These are phyloP conservation scores for Neotoxoptera formosana DNA, from an alignment of 1,140 invertebrate genomes.

Conservation along the genomic window DNA sequence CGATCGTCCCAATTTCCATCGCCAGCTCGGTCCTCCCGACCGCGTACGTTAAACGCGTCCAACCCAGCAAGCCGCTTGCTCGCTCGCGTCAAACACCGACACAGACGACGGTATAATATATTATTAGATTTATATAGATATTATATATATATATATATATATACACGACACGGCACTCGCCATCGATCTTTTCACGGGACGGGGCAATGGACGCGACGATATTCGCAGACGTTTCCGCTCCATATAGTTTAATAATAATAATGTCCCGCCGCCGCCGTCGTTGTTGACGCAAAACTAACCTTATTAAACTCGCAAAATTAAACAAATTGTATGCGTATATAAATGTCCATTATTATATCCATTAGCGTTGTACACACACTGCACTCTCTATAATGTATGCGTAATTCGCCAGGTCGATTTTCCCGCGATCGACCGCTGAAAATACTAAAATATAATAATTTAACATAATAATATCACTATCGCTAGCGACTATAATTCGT, in stretches of 20 bases:
- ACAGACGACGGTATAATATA: not conserved
- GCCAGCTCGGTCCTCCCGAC: not conserved
- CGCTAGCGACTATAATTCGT: not conserved
- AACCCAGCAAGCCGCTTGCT: not conserved
- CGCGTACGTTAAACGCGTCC: not conserved
- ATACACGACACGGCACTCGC: not conserved
- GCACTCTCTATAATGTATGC: not conserved
- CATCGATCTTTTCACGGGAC: not conserved
- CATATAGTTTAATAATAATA: not conserved
- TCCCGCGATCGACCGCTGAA: not conserved
- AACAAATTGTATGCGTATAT: not conserved
- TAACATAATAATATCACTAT: not conserved
- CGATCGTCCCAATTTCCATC: conserved; percentile 2
- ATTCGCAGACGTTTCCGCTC: not conserved
- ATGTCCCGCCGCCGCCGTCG: no score
- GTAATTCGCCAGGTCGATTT: not conserved
- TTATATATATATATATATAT: no score
- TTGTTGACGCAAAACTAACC: not conserved
- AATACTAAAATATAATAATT: not conserved
- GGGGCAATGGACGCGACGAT: no score
- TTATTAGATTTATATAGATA: no score
- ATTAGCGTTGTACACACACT: not conserved
- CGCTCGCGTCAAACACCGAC: not conserved
- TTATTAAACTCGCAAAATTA: not conserved
- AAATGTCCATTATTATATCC: not conserved